Evolutionary conservation across 2,888 invertebrate species (phyloP), one percentile per base, ranked within the genome.

Genomic region (Piscicola geometra): DNA sequence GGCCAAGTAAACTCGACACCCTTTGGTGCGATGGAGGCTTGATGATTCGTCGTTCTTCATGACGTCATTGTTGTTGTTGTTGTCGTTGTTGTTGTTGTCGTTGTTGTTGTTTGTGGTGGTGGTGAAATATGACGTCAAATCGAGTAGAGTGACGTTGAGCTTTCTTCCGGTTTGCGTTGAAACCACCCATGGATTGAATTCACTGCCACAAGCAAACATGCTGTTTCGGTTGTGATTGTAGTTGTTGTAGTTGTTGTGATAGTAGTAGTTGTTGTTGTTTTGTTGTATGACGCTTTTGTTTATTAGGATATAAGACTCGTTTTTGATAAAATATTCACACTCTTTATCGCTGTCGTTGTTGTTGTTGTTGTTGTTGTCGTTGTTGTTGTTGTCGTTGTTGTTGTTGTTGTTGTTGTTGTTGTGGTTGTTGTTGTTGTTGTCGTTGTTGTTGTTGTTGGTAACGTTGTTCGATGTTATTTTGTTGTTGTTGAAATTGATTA

Each of bases 141-240:
- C 75, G 47, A 47, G 47, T 2, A 75, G 67, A 52, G 75, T 75
- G 56, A 75, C n/a, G 35, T 75, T 75, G 56, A 75, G 41, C 21
- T 70, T 36, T 33, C 68, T 67, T 33, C 75, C 75, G 21, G n/a
- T n/a, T n/a, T 47, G 28, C 2, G 70, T 50, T 28, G 33, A n/a
- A n/a, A 75, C n/a, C 52, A 56, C 52, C 75, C 75, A 75, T 21
- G 75, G 75, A 3, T 15, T 32, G 25, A 32, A 36, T n/a, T 69
- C 36, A n/a, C 33, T 33, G 15, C 75, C 75, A 30, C 75, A 75
- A 5, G 28, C 28, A n/a, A 18, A 28, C 9, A 9, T 67, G 32
- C 3, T 67, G 28, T 35, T 67, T 50, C 28, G 9, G 47, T 28
- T 52, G 28, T 18, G 3, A 15, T 67, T 67, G 68, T 9, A n/a